These are phyloP conservation scores for Tethya wilhelma DNA, from an alignment of 37 sponge, comb jelly and placozoan species.

Conservation along the genomic window DNA sequence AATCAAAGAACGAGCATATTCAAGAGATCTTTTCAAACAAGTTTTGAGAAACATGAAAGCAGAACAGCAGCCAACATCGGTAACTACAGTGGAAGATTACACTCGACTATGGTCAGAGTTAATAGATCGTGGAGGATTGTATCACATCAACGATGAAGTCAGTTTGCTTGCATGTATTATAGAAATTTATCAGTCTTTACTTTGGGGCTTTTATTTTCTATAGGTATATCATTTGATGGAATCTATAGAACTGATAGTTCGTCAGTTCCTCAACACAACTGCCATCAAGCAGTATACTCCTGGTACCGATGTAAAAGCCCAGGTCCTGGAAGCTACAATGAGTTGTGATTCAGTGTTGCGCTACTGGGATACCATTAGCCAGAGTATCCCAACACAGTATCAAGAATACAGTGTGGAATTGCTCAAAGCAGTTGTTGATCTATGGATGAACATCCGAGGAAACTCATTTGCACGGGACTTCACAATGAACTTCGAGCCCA, in stretches of 20 bases:
- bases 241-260: too few species aligned
- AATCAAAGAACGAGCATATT: not conserved
- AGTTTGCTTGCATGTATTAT: too few species aligned
- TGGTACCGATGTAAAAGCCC: not conserved
- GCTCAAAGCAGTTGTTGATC: not conserved
- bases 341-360: not conserved
- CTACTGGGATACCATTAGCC: not conserved
- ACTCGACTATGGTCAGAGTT: not conserved
- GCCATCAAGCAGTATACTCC: not conserved
- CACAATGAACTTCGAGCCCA: not conserved
- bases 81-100: not conserved
- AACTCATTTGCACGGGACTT: conserved; percentile 19
- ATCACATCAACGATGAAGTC: too few species aligned
- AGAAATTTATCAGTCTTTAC: too few species aligned
- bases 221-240: too few species aligned
- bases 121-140: not conserved
- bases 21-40: not conserved
- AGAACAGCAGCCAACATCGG: not conserved
- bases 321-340: not conserved
- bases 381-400: not conserved
- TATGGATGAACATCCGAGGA: conserved; percentile 21
- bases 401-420: not conserved
- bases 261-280: not conserved
- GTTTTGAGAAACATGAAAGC: not conserved
- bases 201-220: too few species aligned